Percentiles rank a stretch among this genome's conserved stretches.
phyloP scores from a whole-genome alignment of 1,140 invertebrate species.

The Bombus impatiens region DNA sequence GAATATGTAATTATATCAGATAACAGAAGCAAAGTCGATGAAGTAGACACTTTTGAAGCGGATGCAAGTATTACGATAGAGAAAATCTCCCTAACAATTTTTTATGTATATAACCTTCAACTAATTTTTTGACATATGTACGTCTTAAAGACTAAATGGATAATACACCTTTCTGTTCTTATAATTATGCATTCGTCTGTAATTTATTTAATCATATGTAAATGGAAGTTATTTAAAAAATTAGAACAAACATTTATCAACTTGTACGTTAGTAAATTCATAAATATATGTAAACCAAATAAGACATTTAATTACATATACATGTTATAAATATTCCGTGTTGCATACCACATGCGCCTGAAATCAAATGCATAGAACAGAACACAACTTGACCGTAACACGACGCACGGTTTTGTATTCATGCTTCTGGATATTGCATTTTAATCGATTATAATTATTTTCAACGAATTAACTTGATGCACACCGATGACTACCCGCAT shows the following conservation, averaged over 20 bases:
- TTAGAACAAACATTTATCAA: background rate
- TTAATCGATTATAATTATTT: conserved; percentile 4
- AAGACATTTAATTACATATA: background rate
- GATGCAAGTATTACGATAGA: no score
- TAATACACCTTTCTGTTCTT: no score
- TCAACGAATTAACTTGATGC: conserved; percentile 2
- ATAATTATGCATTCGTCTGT: background rate
- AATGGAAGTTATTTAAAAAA: background rate
- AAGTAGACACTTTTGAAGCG: no score
- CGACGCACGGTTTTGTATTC: background rate
- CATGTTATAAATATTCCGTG: background rate
- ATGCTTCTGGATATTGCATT: background rate
- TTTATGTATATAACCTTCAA: no score
- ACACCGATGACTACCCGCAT: background rate
- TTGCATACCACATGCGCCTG: background rate
- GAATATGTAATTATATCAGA: no score
- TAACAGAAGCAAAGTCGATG: no score
- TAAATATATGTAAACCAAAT: background rate
- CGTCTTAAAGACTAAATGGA: no score
- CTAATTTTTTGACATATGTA: no score
- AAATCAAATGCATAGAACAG: conserved; percentile 7
- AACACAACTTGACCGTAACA: background rate
- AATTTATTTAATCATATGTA: background rate
- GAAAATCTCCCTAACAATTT: no score
- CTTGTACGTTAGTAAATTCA: background rate